A percentile compares a stretch with the other conserved stretches of the same genome.
phyloP scores from a whole-genome alignment of 2,797 vertebrate genomes.

The Cyprinodon diabolis region DNA sequence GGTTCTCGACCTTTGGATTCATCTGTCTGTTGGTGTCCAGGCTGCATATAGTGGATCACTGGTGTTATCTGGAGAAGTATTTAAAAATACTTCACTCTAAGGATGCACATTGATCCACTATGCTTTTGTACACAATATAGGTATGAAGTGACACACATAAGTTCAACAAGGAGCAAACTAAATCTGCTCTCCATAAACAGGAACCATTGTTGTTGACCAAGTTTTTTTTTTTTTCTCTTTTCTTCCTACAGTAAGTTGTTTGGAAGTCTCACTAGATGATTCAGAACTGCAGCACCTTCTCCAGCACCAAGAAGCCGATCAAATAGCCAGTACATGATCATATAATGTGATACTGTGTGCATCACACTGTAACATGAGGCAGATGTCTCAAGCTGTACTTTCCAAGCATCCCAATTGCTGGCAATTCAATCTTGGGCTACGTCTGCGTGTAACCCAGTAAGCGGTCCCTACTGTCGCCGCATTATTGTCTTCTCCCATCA shows the following conservation, averaged over 20 bases:
- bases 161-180: no score
- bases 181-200: no score
- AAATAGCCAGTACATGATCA: constrained; percentile 54
- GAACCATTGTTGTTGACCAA: neutral
- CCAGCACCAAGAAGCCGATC: constrained; percentile 48
- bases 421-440: constrained; percentile 74
- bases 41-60: no score
- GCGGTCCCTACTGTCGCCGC: constrained; percentile 74
- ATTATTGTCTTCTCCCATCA: constrained; percentile 74
- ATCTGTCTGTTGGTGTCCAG: no score
- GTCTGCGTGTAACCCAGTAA: constrained; percentile 74
- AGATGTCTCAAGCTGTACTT: constrained; percentile 69
- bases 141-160: no score
- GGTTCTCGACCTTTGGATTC: no score
- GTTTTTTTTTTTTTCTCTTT: neutral
- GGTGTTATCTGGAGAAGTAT: no score
- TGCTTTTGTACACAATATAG: no score
- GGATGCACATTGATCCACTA: no score
- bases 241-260: constrained; percentile 4
- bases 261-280: constrained; percentile 15
- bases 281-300: constrained; percentile 24
- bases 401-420: constrained; percentile 67
- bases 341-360: constrained; percentile 66
- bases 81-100: no score
- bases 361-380: constrained; percentile 75